phyloP scores from a whole-genome alignment of 2,888 invertebrate genomes.

The Stratiomys singularior region DNA sequence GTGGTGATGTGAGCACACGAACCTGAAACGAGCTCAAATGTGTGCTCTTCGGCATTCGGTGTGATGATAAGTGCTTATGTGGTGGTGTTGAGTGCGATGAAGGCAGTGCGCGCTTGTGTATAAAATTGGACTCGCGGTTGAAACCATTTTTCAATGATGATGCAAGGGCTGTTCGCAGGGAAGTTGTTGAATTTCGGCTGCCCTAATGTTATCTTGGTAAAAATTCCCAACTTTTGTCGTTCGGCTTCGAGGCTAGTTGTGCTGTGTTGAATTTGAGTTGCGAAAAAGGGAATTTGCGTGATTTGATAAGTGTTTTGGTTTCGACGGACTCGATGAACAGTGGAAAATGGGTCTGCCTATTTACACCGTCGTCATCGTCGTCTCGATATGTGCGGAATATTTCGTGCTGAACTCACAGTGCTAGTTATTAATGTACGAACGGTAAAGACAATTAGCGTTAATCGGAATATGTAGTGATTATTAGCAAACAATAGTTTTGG shows the following conservation, averaged over 20 bases:
- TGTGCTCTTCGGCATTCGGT: neutral
- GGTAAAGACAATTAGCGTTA: no score
- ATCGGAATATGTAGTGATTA: no score
- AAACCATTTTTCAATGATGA: constrained; percentile 50
- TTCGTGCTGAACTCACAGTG: neutral
- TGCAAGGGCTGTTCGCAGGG: constrained; percentile 48
- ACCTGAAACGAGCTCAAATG: neutral
- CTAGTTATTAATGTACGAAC: no score
- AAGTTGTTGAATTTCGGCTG: neutral
- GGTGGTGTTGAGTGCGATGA: constrained; percentile 24
- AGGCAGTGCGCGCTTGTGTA: constrained; percentile 35
- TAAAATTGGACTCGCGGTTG: constrained; percentile 46
- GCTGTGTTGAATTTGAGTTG: neutral
- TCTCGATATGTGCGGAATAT: constrained; percentile 22
- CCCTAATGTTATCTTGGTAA: neutral
- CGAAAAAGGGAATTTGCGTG: constrained; percentile 10
- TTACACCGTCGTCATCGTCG: constrained; percentile 29
- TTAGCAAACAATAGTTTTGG: no score
- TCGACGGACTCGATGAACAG: constrained; percentile 33
- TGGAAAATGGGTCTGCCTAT: constrained; percentile 45
- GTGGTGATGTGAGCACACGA: no score
- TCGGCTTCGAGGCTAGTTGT: neutral
- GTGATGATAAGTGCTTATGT: constrained; percentile 18
- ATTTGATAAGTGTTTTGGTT: constrained; percentile 21
- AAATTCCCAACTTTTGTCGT: neutral